Conservation (phyloP, 2,797 vertebrate species). For the Columba guinea region DNA sequence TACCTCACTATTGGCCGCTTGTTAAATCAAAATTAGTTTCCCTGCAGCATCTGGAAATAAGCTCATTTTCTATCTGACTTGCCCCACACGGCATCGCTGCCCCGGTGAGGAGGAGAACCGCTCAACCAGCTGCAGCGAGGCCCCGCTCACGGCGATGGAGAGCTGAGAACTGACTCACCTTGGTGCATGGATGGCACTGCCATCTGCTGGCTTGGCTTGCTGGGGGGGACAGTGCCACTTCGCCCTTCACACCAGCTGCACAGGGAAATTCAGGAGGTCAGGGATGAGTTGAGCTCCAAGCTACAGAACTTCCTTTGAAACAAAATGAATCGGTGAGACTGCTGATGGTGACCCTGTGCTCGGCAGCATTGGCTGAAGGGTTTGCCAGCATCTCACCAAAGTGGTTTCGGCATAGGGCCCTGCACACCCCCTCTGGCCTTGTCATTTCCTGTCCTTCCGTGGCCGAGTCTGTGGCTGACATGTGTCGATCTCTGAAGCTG, state of each 20-base stretch:
- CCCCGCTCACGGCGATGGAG: neutral
- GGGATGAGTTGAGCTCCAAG: neutral
- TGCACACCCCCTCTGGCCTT: fast-evolving
- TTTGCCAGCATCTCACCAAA: neutral
- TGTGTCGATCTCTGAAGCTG: neutral
- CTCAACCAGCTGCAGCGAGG: neutral
- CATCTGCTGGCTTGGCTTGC: neutral
- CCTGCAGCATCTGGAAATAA: neutral
- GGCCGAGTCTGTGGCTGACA: neutral
- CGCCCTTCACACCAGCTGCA: neutral
- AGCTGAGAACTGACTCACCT: neutral
- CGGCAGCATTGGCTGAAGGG: neutral
- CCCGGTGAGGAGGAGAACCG: neutral
- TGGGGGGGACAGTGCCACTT: fast-evolving
- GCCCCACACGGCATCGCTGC: neutral
- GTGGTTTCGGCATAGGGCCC: neutral
- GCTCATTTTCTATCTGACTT: neutral
- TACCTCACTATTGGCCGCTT: slow-evolving; percentile 35
- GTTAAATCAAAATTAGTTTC: neutral
- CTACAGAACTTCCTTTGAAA: neutral
- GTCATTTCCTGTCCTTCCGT: neutral
- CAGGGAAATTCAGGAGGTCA: fast-evolving
- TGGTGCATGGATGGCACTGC: neutral
- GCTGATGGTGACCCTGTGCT: neutral
- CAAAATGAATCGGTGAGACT: neutral